phyloP scores from a whole-genome alignment of 2,797 vertebrate genomes.

The Acipenser ruthenus region DNA sequence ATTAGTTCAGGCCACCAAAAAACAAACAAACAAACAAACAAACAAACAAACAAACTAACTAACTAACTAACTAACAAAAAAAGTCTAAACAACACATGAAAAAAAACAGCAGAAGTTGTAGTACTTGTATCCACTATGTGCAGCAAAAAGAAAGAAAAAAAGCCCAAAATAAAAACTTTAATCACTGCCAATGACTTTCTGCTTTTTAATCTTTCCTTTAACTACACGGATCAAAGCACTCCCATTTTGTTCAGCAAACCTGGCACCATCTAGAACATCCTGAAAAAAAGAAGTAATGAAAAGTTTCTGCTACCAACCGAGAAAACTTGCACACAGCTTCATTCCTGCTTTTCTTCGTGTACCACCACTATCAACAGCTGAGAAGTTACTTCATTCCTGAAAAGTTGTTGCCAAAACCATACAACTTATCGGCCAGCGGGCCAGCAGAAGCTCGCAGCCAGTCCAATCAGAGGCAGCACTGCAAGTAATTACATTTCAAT shows the following conservation, averaged over 20 bases:
- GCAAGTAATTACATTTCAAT: conserved; percentile 37
- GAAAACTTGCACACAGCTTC: conserved; percentile 83
- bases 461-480: conserved; percentile 61
- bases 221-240: neutral
- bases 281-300: neutral
- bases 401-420: conserved; percentile 64
- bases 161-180: conserved; percentile 1
- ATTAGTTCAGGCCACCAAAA: no score
- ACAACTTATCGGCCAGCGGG: conserved; percentile 61
- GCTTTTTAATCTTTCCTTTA: neutral
- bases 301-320: conserved; percentile 70
- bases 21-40: no score
- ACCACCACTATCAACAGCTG: conserved; percentile 37
- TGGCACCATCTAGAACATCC: conserved; percentile 3
- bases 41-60: no score
- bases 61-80: no score
- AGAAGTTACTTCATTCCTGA: conserved; percentile 55
- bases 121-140: no score
- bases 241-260: neutral
- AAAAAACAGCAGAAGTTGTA: no score
- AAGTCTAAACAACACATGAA: no score
- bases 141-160: neutral
- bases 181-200: neutral
- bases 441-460: conserved; percentile 23
- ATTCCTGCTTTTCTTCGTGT: conserved; percentile 56